phyloP scores from a whole-genome alignment of 2,113 vertebrate genomes.

The Oophaga pumilio region DNA sequence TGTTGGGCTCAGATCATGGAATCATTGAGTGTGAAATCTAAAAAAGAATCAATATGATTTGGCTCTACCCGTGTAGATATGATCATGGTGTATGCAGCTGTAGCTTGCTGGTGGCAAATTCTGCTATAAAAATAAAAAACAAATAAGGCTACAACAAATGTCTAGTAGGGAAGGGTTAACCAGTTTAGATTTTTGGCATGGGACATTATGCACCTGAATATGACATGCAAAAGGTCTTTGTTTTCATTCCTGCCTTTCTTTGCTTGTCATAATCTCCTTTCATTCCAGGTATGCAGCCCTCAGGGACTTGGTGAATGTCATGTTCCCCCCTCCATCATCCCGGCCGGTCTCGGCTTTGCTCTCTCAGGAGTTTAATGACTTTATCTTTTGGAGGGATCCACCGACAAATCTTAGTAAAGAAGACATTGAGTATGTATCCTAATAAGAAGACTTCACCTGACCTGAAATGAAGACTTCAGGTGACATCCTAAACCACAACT shows the following conservation, averaged over 20 bases:
- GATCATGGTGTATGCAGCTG: no score
- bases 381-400: slow-evolving; percentile 79
- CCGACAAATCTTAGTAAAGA: slow-evolving; percentile 70
- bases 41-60: no score
- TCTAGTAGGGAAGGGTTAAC: neutral
- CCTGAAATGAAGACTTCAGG: neutral
- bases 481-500: neutral
- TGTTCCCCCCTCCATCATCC: slow-evolving; percentile 80
- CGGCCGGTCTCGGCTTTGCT: slow-evolving; percentile 65
- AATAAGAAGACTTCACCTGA: neutral
- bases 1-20: no score
- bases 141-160: neutral
- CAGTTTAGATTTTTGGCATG: neutral
- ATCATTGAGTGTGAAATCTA: no score
- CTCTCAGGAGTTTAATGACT: slow-evolving; percentile 82
- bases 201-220: neutral
- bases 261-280: neutral
- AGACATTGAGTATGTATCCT: slow-evolving; percentile 59
- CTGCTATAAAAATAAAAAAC: neutral
- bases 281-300: slow-evolving; percentile 80
- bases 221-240: neutral
- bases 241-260: neutral
- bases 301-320: slow-evolving; percentile 83
- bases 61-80: no score
- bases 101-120: no score